Percentiles rank a stretch among this genome's conserved stretches.
Evolutionary conservation across 2,113 vertebrate species (phyloP).

Genomic region (Collichthys lucidus): DNA sequence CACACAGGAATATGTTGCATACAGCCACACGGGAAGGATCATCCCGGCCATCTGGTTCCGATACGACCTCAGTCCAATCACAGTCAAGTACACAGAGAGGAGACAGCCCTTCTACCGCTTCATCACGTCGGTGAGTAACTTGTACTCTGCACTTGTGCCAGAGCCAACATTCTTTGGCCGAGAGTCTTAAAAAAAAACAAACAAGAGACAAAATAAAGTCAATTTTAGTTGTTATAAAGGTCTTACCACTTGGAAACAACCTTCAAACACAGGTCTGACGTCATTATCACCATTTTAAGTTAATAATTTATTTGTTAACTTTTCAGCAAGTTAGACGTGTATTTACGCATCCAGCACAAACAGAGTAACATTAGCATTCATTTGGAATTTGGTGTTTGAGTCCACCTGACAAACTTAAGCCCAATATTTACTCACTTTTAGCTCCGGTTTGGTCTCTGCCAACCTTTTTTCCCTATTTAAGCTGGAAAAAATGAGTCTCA

Average conservation of each 20-base stretch:
- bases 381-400: not conserved
- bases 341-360: too few species aligned
- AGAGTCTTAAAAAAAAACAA: too few species aligned
- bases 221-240: not conserved
- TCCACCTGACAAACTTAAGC: not conserved
- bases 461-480: too few species aligned
- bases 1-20: conserved; percentile 94
- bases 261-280: too few species aligned
- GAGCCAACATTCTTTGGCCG: not conserved
- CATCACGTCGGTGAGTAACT: conserved; percentile 94
- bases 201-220: too few species aligned
- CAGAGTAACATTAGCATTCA: not conserved
- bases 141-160: not conserved
- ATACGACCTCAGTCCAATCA: conserved; percentile 98
- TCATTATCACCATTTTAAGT: not conserved
- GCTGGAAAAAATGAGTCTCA: too few species aligned
- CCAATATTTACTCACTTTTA: too few species aligned
- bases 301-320: too few species aligned
- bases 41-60: conserved; percentile 99
- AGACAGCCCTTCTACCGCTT: conserved; percentile 97
- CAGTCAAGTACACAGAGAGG: conserved; percentile 98
- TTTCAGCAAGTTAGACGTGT: too few species aligned
- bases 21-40: conserved; percentile 98
- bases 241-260: not conserved
- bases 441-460: too few species aligned